phyloP scores from a whole-genome alignment of 2,797 vertebrate species.

The Rhabdophis nuchalis region DNA sequence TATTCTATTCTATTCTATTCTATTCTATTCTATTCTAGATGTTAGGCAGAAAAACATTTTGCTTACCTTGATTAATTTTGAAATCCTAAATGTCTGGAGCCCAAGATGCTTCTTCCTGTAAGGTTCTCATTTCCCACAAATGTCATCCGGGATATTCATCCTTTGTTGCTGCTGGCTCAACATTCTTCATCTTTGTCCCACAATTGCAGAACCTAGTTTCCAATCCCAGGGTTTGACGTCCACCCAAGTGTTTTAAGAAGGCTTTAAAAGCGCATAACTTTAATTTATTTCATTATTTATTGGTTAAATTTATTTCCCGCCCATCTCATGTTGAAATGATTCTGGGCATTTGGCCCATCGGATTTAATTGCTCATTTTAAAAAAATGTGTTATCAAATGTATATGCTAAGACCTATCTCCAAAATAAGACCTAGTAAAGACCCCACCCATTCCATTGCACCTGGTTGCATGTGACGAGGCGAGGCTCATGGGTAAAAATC shows the following conservation, averaged over 20 bases:
- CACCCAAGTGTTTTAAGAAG: not conserved
- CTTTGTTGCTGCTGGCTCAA: not conserved
- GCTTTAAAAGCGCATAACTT: not conserved
- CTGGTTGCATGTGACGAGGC: too few species aligned
- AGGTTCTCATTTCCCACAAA: not conserved
- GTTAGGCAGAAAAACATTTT: not conserved
- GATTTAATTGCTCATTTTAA: not conserved
- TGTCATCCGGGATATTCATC: not conserved
- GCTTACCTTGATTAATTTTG: not conserved
- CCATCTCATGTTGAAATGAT: too few species aligned
- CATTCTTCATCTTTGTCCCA: not conserved
- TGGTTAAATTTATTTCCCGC: too few species aligned
- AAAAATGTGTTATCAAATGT: not conserved
- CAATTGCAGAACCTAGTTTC: not conserved
- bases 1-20: too few species aligned
- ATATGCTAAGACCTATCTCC: too few species aligned
- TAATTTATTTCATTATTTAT: too few species aligned
- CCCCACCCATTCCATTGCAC: too few species aligned
- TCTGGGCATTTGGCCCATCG: not conserved
- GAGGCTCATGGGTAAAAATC: too few species aligned
- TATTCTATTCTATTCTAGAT: not conserved
- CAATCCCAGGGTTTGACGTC: not conserved
- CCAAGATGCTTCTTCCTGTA: not conserved
- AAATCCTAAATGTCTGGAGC: not conserved
- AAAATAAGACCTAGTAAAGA: too few species aligned